Evolutionary conservation across 2,888 invertebrate species (phyloP), one percentile per base, ranked within the genome.

Genomic region (Callyntrura guangdongensis): DNA sequence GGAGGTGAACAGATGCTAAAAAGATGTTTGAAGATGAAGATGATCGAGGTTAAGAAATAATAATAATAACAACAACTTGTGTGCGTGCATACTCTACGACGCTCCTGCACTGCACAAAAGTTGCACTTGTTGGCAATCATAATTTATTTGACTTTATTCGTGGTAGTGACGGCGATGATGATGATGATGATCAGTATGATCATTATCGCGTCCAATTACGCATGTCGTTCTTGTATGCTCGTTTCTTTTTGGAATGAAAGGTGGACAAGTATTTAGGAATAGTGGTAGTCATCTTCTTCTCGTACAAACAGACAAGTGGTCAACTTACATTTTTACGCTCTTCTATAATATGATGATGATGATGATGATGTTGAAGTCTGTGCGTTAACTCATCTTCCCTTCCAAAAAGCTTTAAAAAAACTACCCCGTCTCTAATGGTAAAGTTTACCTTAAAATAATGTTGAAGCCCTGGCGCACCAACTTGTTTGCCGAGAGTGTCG

Each of bases 31-130:
- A 36, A 69, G 69, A 17, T 69, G 69, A 69, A 27, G 69, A 69
- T 8, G 69, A 69, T 27, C 69, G 69, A 69, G 69, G 69, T 69
- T 69, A 69, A 69, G 69, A n/a, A 69, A 69, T 69, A 69, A 69
- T 36, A 14, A n/a, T n/a, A n/a, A n/a, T n/a, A n/a, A n/a, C n/a
- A n/a, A n/a, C n/a, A n/a, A 69, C 27, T 69, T 69, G n/a, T n/a
- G n/a, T n/a, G n/a, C n/a, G n/a, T 69, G 69, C n/a, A 36, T 69
- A 36, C 36, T 27, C 69, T 27, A 69, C 27, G 36, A 14, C 14
- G 36, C n/a, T 69, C 27, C 36, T 36, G 69, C n/a, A 14, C 27
- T 69, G 27, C 9, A n/a, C n/a, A n/a, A n/a, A n/a, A n/a, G n/a
- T n/a, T 64, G 8, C 27, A n/a, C 11, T 1, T 1, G 27, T 0